A percentile compares a stretch with the other conserved stretches of the same genome.
phyloP scores from a whole-genome alignment of 2,113 vertebrate genomes.

The Toxotes chatareus region DNA sequence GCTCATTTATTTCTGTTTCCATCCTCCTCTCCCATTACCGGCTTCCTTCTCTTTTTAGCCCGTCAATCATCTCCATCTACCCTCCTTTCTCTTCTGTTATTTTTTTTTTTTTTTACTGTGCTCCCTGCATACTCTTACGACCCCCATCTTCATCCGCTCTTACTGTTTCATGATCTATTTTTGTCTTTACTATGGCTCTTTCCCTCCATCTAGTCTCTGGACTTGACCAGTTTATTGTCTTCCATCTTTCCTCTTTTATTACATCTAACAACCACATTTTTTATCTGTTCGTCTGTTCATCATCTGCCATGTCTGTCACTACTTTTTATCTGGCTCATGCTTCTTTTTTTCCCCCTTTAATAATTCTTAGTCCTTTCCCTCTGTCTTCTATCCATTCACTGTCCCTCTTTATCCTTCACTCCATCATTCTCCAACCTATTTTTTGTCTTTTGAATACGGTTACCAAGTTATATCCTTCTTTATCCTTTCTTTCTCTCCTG shows the following conservation, averaged over 20 bases:
- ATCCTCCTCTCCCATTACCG: conserved; percentile 5
- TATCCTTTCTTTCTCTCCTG: background rate
- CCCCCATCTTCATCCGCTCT: background rate
- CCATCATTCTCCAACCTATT: background rate
- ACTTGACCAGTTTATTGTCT: conserved; percentile 3
- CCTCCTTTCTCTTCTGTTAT: background rate
- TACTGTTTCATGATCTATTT: background rate
- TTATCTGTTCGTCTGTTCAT: conserved; percentile 7
- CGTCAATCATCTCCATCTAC: conserved; percentile 16
- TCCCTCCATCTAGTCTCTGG: background rate
- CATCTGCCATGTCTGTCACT: background rate
- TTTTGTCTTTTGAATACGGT: background rate
- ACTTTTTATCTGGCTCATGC: background rate
- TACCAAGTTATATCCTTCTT: background rate
- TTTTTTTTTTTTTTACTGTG: background rate
- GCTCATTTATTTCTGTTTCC: conserved; percentile 46
- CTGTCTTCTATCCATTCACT: background rate
- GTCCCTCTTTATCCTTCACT: background rate
- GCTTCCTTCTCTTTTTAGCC: conserved; percentile 3
- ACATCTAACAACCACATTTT: background rate
- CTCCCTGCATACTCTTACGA: background rate
- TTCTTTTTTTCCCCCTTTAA: background rate
- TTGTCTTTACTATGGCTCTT: background rate
- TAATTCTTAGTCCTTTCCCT: background rate
- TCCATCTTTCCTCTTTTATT: background rate